These are phyloP conservation scores for Diaprepes abbreviatus DNA, from an alignment of 2,888 invertebrate species.

Conservation along the genomic window DNA sequence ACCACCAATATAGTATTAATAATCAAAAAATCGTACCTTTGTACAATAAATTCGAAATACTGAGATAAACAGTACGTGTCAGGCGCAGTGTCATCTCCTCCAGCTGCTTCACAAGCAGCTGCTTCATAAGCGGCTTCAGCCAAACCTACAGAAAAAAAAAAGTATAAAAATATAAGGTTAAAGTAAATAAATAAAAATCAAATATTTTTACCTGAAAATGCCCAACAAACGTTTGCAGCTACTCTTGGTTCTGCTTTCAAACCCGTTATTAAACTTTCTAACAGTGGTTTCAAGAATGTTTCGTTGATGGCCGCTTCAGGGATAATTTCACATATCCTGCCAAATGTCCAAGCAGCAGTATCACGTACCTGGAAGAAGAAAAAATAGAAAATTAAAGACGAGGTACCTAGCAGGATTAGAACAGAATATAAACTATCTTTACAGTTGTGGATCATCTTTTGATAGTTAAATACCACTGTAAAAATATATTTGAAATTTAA, in stretches of 20 bases:
- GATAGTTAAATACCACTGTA: too few relatives aligned
- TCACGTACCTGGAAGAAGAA: slow-evolving; percentile 78
- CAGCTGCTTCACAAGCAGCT: slow-evolving; percentile 60
- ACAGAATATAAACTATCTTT: too few relatives aligned
- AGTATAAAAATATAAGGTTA: not conserved
- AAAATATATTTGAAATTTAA: too few relatives aligned
- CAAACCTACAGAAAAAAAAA: slow-evolving; percentile 77
- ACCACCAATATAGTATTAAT: too few relatives aligned
- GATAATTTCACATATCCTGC: slow-evolving; percentile 96
- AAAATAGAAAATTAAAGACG: not conserved
- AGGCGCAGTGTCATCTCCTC: slow-evolving; percentile 78
- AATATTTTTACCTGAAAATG: slow-evolving; percentile 86
- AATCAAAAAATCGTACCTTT: slow-evolving; percentile 62
- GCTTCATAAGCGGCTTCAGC: slow-evolving; percentile 98
- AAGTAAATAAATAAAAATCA: too few relatives aligned
- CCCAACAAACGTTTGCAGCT: slow-evolving; percentile 99
- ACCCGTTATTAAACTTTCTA: slow-evolving; percentile 87
- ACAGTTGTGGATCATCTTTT: too few relatives aligned
- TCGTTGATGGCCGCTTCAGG: slow-evolving; percentile 95
- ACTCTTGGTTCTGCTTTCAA: slow-evolving; percentile 95
- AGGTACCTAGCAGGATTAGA: too few relatives aligned
- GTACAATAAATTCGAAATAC: slow-evolving; percentile 94
- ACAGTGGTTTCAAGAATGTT: slow-evolving; percentile 82
- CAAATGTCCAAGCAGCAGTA: slow-evolving; percentile 96
- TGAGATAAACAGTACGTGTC: slow-evolving; percentile 94